Conservation (phyloP, 2,797 vertebrate genomes). For the Enteromius thamalakanensis region DNA sequence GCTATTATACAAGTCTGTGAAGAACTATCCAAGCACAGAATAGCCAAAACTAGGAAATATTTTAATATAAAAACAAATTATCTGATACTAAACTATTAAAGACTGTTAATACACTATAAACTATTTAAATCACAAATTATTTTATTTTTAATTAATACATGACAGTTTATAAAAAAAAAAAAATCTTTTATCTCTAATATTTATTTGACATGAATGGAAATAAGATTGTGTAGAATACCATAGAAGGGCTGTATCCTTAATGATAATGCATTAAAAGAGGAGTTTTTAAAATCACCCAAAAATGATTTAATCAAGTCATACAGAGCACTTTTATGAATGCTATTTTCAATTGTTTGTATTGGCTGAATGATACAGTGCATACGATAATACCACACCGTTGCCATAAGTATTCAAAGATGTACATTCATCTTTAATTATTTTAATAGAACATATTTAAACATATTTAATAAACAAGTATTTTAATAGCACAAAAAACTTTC, state of each 20-base stretch:
- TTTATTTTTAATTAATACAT: neutral
- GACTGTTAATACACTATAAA: neutral
- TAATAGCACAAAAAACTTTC: neutral
- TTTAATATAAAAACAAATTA: neutral
- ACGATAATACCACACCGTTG: neutral
- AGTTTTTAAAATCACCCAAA: too few species aligned
- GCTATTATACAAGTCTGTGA: neutral
- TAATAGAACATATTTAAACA: neutral
- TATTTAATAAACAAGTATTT: neutral
- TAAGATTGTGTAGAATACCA: too few species aligned
- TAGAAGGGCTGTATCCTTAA: neutral
- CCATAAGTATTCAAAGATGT: neutral
- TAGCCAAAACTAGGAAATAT: neutral
- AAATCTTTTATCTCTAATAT: too few species aligned
- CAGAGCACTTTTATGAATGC: neutral
- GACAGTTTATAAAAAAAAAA: neutral
- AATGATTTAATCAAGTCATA: neutral
- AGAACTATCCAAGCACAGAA: neutral
- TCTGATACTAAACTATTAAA: neutral
- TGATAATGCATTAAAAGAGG: neutral
- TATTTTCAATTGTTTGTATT: neutral
- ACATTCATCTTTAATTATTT: neutral
- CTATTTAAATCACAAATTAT: neutral
- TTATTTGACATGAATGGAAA: neutral
- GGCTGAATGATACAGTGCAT: neutral